Conservation (phyloP, 2,888 invertebrate genomes). For the Sialis lutaria region DNA sequence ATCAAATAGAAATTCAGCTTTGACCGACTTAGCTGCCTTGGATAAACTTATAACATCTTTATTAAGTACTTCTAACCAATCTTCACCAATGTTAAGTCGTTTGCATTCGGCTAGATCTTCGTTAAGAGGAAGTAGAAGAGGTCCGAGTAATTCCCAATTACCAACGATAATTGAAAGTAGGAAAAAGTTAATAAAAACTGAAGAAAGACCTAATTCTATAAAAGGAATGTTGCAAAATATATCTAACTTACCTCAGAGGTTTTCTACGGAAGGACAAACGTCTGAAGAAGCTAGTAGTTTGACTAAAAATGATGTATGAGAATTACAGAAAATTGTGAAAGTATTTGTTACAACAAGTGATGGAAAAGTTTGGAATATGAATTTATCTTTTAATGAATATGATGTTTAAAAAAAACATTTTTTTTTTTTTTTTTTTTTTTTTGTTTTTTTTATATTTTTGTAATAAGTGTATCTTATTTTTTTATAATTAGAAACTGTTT, state of each 20-base stretch:
- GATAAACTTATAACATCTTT: constrained; percentile 45
- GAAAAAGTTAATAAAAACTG: too few relatives aligned
- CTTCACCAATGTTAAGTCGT: constrained; percentile 9
- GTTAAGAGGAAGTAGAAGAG: constrained; percentile 7
- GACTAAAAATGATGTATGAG: constrained; percentile 2
- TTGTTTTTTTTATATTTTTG: too few relatives aligned
- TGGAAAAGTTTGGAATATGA: neutral
- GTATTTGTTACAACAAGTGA: neutral
- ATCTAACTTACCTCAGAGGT: constrained; percentile 2
- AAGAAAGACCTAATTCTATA: neutral
- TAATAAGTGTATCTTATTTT: too few relatives aligned
- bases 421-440: too few relatives aligned
- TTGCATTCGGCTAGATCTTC: constrained; percentile 10
- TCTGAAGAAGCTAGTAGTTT: constrained; percentile 1
- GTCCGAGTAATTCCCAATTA: constrained; percentile 1
- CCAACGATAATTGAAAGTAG: constrained; percentile 6
- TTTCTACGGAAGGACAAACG: neutral
- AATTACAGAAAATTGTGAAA: neutral
- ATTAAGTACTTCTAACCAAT: constrained; percentile 28
- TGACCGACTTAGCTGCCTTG: constrained; percentile 40
- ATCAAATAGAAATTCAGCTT: constrained; percentile 22
- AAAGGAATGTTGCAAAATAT: constrained; percentile 1
- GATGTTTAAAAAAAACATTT: too few relatives aligned
- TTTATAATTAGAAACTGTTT: too few relatives aligned
- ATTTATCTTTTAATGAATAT: neutral